phyloP scores from a whole-genome alignment of 2,797 vertebrate species.

The Eidolon dupreanum region DNA sequence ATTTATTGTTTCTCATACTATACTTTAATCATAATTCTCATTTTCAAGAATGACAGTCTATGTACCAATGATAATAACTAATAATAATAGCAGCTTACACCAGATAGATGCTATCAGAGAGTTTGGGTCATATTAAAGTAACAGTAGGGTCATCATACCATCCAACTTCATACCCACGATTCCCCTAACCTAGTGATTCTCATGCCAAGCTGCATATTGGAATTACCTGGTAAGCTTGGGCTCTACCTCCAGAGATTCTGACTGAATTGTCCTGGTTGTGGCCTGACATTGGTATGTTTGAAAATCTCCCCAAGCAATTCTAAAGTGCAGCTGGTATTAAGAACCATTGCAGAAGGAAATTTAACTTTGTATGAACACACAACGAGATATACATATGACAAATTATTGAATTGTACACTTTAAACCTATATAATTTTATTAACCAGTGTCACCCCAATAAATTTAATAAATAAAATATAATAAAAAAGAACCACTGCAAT shows the following conservation, averaged over 20 bases:
- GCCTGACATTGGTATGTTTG: background rate
- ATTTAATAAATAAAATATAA: no score
- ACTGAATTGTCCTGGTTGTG: background rate
- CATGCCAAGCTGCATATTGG: background rate
- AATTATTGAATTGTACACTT: no score
- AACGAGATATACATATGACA: no score
- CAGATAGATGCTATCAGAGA: background rate
- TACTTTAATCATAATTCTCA: background rate
- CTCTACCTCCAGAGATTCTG: background rate
- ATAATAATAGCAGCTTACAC: background rate
- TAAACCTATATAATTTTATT: no score
- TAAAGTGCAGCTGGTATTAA: background rate
- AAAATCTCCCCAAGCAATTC: background rate
- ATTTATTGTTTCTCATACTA: background rate
- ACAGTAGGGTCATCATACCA: background rate
- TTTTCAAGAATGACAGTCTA: slow-evolving; percentile 35
- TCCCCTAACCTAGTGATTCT: background rate
- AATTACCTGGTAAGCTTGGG: background rate
- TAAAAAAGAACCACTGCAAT: background rate
- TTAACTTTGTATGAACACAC: no score
- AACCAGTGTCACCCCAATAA: no score
- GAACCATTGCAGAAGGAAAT: background rate
- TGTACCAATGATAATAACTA: background rate
- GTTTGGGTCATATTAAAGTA: background rate
- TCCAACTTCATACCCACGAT: background rate